Conservation (phyloP, 2,113 vertebrate species). For the Steatornis caripensis region DNA sequence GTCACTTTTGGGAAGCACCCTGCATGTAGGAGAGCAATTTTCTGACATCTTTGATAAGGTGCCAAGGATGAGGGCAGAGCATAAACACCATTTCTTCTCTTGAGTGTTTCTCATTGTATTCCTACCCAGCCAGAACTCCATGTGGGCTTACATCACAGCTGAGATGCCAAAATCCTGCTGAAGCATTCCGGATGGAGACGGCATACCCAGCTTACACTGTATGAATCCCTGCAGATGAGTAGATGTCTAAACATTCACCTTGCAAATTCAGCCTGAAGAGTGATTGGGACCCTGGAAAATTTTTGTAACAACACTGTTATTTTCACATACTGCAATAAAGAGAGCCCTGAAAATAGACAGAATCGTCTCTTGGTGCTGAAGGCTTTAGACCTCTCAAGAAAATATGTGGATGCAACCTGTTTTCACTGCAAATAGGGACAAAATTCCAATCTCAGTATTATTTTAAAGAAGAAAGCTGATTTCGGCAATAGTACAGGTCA, state of each 20-base stretch:
- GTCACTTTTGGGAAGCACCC: background rate
- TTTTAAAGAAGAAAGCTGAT: slow-evolving; percentile 5
- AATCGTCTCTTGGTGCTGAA: background rate
- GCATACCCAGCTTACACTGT: background rate
- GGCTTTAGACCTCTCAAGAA: background rate
- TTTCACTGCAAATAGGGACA: background rate
- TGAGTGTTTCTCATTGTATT: background rate
- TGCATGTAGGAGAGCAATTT: background rate
- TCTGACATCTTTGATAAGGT: background rate
- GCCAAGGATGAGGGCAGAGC: background rate
- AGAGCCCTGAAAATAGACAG: background rate
- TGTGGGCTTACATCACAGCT: background rate
- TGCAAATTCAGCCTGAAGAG: background rate
- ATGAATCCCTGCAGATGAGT: background rate
- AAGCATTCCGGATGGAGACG: background rate
- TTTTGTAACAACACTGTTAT: background rate
- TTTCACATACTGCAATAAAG: background rate
- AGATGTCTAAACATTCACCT: background rate
- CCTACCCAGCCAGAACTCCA: background rate
- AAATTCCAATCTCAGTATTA: background rate
- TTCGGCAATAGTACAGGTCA: background rate
- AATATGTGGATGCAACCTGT: accelerated
- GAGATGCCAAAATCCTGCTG: background rate
- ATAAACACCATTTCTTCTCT: background rate
- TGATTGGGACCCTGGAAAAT: background rate